These are phyloP conservation scores for Capreolus pygargus DNA, from an alignment of 2,113 vertebrate species.

Conservation along the genomic window DNA sequence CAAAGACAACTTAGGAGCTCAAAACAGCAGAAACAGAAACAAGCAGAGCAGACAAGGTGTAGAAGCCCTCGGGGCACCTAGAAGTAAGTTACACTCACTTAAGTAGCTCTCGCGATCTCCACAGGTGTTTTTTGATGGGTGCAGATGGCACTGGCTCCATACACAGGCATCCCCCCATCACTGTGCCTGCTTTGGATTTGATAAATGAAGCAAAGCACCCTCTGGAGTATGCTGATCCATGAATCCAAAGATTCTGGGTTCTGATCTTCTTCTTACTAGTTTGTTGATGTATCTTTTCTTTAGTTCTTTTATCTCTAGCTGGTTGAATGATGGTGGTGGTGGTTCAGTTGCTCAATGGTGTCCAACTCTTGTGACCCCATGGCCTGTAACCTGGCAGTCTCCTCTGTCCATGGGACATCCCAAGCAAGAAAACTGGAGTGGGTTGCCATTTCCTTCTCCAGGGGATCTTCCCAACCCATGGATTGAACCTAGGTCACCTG, in stretches of 20 bases:
- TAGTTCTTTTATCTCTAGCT: not conserved
- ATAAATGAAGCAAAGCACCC: not conserved
- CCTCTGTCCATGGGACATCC: not conserved
- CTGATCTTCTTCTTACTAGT: not conserved
- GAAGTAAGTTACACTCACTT: not conserved
- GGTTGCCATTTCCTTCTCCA: not conserved
- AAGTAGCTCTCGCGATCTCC: not conserved
- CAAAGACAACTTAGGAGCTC: not conserved
- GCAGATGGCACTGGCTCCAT: rapidly evolving
- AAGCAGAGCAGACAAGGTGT: not conserved
- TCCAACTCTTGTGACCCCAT: not conserved
- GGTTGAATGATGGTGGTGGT: not conserved
- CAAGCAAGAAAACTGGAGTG: not conserved
- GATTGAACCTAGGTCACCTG: not conserved
- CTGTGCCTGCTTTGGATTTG: not conserved
- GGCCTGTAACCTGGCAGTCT: not conserved
- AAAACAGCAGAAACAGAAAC: not conserved
- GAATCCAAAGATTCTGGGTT: not conserved
- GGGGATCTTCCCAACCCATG: not conserved
- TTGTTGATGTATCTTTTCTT: not conserved
- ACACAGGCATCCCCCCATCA: rapidly evolving
- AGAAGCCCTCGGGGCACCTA: not conserved
- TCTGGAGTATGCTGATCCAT: not conserved
- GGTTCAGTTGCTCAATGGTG: not conserved
- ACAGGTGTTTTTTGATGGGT: not conserved